These are phyloP conservation scores for Habrosyne pyritoides DNA, from an alignment of 2,888 invertebrate genomes.

Conservation along the genomic window DNA sequence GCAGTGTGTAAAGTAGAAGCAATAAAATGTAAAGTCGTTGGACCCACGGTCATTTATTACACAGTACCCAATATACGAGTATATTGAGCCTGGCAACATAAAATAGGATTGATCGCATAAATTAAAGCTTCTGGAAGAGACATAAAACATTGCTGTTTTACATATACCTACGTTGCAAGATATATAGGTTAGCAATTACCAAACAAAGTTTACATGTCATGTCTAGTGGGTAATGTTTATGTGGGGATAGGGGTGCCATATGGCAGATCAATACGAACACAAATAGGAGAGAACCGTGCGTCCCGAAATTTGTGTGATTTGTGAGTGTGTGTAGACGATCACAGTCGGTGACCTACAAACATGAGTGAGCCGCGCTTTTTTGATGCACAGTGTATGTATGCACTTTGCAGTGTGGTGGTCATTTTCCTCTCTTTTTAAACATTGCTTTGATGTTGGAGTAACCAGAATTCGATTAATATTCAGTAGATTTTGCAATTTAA, in stretches of 20 bases:
- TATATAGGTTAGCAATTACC: too few relatives aligned
- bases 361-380: constrained; percentile 42
- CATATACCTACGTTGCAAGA: background rate
- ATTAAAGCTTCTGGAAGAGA: constrained; percentile 10
- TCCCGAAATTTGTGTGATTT: constrained; percentile 51
- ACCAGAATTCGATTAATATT: background rate
- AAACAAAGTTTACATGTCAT: background rate
- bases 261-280: constrained; percentile 51
- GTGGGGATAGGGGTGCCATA: constrained; percentile 29
- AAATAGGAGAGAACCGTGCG: constrained; percentile 37
- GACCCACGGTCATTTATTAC: constrained; percentile 8
- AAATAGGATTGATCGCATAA: background rate
- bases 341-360: constrained; percentile 49
- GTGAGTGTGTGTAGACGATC: constrained; percentile 33
- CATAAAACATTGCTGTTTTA: background rate
- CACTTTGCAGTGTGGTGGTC: constrained; percentile 34
- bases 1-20: constrained; percentile 15
- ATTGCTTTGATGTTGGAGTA: constrained; percentile 3
- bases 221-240: constrained; percentile 21
- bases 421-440: constrained; percentile 21
- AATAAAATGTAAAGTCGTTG: constrained; percentile 29
- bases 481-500: background rate
- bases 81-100: constrained; percentile 5
- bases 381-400: constrained; percentile 44
- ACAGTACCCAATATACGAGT: background rate